These are phyloP conservation scores for Myotis lucifugus DNA, from an alignment of 2,113 vertebrate genomes.

Conservation along the genomic window DNA sequence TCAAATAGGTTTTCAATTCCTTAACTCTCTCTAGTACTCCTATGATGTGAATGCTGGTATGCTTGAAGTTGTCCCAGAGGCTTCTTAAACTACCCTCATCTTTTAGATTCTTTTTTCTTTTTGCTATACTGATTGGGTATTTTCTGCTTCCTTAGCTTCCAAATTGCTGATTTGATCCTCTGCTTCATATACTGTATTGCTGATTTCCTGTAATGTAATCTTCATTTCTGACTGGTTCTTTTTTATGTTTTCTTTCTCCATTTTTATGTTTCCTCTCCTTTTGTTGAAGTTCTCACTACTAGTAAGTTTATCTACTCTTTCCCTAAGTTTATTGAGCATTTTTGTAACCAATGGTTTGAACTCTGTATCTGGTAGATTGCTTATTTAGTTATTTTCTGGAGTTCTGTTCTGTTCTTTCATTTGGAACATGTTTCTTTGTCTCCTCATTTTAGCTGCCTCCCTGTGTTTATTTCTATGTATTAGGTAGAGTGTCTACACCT, in stretches of 20 bases:
- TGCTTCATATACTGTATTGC: background rate
- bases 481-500: background rate
- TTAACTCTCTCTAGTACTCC: background rate
- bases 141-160: background rate
- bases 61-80: background rate
- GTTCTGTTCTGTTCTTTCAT: background rate
- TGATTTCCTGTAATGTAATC: background rate
- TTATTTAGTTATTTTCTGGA: background rate
- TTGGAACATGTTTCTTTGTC: background rate
- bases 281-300: background rate
- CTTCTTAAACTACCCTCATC: background rate
- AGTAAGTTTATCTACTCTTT: background rate
- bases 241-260: background rate
- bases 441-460: background rate
- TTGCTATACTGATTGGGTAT: background rate
- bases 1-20: background rate
- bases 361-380: background rate
- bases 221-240: background rate
- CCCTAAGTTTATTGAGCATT: background rate
- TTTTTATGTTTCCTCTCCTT: background rate
- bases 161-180: background rate
- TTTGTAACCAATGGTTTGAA: background rate
- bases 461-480: background rate
- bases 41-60: background rate
- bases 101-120: background rate